A percentile compares a stretch with the other conserved stretches of the same genome.
These are phyloP conservation scores for Ophioninae sp. DNA, from an alignment of 2,888 invertebrate genomes.

Conservation along the genomic window DNA sequence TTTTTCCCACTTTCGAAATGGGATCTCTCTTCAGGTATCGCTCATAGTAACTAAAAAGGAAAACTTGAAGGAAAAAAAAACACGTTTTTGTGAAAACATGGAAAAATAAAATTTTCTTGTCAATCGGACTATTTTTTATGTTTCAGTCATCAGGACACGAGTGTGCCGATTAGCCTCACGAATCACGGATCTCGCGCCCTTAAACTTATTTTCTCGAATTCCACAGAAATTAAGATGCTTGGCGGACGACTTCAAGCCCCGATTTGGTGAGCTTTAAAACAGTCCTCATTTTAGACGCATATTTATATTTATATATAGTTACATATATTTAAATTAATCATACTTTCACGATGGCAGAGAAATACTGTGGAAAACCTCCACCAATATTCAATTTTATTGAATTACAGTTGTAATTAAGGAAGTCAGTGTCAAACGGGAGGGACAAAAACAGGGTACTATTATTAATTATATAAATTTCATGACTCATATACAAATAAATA, in stretches of 20 bases:
- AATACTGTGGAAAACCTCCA: no score
- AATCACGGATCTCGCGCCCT: conserved; percentile 83
- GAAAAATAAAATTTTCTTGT: not conserved
- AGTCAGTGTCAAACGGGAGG: no score
- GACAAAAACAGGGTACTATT: no score
- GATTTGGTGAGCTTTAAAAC: conserved; percentile 28
- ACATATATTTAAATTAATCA: no score
- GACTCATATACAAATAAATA: not conserved
- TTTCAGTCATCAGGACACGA: conserved; percentile 69
- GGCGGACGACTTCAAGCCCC: conserved; percentile 51
- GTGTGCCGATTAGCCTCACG: conserved; percentile 80
- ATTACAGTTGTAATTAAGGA: no score
- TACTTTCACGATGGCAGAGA: no score
- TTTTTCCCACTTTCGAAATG: conserved; percentile 83
- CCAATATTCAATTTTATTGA: no score
- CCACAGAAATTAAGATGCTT: conserved; percentile 32
- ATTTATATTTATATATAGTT: not conserved
- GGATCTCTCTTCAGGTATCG: conserved; percentile 85
- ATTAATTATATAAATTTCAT: no score
- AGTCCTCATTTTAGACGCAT: not conserved
- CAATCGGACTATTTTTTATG: not conserved
- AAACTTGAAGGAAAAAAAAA: no score
- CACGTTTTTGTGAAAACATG: not conserved
- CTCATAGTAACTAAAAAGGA: not conserved
- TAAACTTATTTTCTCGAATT: conserved; percentile 80